phyloP scores from a whole-genome alignment of 2,888 invertebrate species.

The Apamea anceps region DNA sequence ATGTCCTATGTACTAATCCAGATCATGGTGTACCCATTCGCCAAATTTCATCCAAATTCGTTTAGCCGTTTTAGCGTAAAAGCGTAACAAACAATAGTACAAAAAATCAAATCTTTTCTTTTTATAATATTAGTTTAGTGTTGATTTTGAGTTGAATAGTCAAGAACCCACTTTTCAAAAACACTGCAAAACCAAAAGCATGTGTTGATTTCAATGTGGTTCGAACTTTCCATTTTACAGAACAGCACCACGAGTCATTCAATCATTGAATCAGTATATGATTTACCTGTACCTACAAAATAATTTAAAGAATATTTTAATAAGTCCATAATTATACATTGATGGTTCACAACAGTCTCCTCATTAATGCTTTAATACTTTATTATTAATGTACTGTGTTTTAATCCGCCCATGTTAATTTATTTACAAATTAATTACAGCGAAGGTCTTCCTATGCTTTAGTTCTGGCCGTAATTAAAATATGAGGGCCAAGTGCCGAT shows the following conservation, averaged over 20 bases:
- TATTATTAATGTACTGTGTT: constrained; percentile 54
- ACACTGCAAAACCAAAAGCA: neutral
- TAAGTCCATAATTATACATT: constrained; percentile 30
- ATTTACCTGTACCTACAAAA: neutral
- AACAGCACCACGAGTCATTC: neutral
- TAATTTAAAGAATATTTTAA: constrained; percentile 1
- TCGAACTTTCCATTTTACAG: neutral
- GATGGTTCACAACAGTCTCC: constrained; percentile 36
- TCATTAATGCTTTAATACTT: constrained; percentile 61
- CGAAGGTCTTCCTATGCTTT: constrained; percentile 54
- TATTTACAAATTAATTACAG: constrained; percentile 66
- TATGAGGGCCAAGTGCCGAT: constrained; percentile 39
- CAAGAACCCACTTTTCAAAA: neutral
- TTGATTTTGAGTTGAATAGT: neutral
- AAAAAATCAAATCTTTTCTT: neutral
- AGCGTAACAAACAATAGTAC: neutral
- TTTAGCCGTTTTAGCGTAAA: neutral
- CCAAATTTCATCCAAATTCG: neutral
- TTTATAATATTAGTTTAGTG: neutral
- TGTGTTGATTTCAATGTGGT: neutral
- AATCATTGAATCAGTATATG: neutral
- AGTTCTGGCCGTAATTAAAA: constrained; percentile 61
- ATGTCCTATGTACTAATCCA: too few species aligned
- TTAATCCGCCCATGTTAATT: constrained; percentile 44
- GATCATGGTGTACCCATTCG: neutral